These are phyloP conservation scores for Eumerus sabulonum DNA, from an alignment of 2,888 invertebrate genomes.

Conservation along the genomic window DNA sequence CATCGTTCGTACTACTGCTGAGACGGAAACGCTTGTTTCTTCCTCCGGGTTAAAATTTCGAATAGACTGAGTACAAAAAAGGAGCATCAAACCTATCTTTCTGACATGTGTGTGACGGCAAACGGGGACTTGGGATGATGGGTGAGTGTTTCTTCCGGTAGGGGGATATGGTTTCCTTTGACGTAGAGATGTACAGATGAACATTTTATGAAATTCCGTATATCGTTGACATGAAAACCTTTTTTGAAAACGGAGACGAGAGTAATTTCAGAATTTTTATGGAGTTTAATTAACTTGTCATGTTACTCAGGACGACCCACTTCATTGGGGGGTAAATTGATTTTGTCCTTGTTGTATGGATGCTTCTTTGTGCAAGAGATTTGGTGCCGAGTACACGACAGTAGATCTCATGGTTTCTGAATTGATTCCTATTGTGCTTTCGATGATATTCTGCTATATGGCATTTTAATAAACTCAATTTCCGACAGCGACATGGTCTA, in stretches of 20 bases:
- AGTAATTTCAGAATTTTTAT: constrained; percentile 8
- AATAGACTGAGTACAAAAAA: too few relatives aligned
- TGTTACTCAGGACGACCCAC: neutral
- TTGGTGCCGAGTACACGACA: too few relatives aligned
- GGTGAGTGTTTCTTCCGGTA: neutral
- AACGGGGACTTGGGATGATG: neutral
- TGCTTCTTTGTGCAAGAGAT: too few relatives aligned
- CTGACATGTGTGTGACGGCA: neutral
- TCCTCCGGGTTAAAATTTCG: constrained; percentile 11
- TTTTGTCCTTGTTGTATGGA: neutral
- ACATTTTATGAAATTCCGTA: neutral
- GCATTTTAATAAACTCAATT: too few relatives aligned
- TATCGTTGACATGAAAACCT: neutral
- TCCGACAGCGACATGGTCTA: too few relatives aligned
- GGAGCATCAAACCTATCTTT: constrained; percentile 23
- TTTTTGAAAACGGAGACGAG: neutral
- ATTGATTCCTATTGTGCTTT: too few relatives aligned
- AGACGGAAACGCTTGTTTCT: neutral
- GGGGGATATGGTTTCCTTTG: neutral
- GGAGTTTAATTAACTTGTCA: constrained; percentile 21
- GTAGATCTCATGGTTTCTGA: too few relatives aligned
- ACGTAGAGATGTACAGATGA: neutral
- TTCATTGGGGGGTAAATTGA: too few relatives aligned
- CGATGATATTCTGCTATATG: too few relatives aligned
- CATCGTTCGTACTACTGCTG: constrained; percentile 3